A percentile compares a stretch with the other conserved stretches of the same genome.
phyloP scores from a whole-genome alignment of 2,113 vertebrate species.

The Ptyas mucosa region DNA sequence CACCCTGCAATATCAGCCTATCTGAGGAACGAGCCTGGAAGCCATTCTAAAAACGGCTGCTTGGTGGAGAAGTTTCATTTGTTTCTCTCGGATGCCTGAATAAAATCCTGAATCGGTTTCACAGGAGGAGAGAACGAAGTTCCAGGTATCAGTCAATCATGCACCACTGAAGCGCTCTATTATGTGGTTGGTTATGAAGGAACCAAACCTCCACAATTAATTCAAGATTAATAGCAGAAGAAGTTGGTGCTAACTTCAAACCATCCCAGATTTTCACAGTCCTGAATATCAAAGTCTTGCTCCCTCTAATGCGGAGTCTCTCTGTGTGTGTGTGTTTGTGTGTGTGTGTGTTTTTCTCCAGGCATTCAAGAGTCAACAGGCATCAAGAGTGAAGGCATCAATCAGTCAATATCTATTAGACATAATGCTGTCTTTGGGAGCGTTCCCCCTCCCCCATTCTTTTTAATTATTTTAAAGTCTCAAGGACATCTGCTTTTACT shows the following conservation, averaged over 20 bases:
- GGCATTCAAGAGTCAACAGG: not conserved
- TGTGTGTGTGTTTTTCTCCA: not conserved
- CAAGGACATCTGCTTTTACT: not conserved
- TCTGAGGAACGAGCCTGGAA: constrained; percentile 15
- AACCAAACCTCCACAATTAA: constrained; percentile 15
- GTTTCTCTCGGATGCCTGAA: not conserved
- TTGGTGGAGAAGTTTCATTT: not conserved
- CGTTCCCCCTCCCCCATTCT: not conserved
- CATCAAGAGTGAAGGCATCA: not conserved
- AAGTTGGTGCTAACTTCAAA: not conserved
- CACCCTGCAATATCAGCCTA: fast-evolving
- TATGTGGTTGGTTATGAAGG: constrained; percentile 2
- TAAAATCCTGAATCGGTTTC: constrained; percentile 6
- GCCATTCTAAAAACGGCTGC: constrained; percentile 39
- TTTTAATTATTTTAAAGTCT: constrained; percentile 27
- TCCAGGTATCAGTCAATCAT: not conserved
- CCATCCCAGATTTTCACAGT: not conserved
- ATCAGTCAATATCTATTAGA: not conserved
- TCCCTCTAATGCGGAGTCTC: not conserved
- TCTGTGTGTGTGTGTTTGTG: not conserved
- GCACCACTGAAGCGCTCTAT: not conserved
- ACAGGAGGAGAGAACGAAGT: constrained; percentile 22
- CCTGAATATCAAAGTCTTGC: fast-evolving
- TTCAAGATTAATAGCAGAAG: constrained; percentile 2
- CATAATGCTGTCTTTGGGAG: not conserved